These are phyloP conservation scores for Camponotus vicinus DNA, from an alignment of 1,140 invertebrate genomes.

Conservation along the genomic window DNA sequence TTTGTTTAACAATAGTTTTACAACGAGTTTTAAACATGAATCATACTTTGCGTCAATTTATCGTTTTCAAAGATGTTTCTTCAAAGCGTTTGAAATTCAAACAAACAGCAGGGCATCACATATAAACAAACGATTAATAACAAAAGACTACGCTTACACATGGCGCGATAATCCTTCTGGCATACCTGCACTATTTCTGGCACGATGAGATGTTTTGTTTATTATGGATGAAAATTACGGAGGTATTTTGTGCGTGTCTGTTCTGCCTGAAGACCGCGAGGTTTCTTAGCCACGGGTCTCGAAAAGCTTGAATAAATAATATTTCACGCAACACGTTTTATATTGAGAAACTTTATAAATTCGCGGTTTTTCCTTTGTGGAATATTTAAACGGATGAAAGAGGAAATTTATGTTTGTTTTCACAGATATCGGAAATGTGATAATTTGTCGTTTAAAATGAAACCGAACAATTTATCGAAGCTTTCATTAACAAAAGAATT, in stretches of 20 bases:
- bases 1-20: background rate
- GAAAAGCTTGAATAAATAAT: conserved; percentile 17
- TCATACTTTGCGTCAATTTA: background rate
- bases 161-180: conserved; percentile 1
- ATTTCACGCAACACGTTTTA: background rate
- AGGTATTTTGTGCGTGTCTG: conserved; percentile 5
- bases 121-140: conserved; percentile 44
- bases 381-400: background rate
- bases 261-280: background rate
- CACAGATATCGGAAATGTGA: background rate
- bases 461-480: too few species aligned
- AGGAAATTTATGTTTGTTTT: background rate
- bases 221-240: conserved; percentile 12
- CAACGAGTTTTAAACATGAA: conserved; percentile 1
- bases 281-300: background rate
- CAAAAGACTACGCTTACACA: conserved; percentile 20
- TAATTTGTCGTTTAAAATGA: background rate
- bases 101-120: conserved; percentile 14
- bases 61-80: background rate
- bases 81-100: background rate
- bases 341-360: conserved; percentile 1
- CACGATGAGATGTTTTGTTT: conserved; percentile 43
- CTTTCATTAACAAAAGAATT: background rate
- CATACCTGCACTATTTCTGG: conserved; percentile 12
- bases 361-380: background rate